These are phyloP conservation scores for Brachionus paranguensis DNA, from an alignment of 1,140 invertebrate genomes.

Conservation along the genomic window DNA sequence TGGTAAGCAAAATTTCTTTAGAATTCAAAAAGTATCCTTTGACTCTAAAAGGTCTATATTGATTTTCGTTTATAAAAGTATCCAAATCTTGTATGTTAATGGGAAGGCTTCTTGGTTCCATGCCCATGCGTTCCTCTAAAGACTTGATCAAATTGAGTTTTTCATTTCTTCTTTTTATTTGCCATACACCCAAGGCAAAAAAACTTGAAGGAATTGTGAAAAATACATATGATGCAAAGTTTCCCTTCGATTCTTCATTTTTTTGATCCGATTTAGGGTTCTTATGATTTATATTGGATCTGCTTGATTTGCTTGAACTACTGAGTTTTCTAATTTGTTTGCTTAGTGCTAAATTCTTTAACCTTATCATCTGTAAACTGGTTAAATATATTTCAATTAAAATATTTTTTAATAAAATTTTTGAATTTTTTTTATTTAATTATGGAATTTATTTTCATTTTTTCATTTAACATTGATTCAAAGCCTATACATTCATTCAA, in stretches of 20 bases:
- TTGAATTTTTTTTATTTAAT: neutral
- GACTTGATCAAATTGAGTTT: conserved; percentile 72
- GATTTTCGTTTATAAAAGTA: neutral
- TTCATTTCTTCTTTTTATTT: conserved; percentile 74
- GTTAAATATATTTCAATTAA: neutral
- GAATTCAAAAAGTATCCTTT: conserved; percentile 60
- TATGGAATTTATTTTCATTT: neutral
- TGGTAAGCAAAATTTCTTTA: conserved; percentile 64
- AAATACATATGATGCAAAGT: neutral
- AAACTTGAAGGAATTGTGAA: conserved; percentile 64
- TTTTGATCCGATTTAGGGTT: neutral
- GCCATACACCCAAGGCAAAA: conserved; percentile 82
- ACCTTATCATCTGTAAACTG: neutral
- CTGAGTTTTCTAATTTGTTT: neutral
- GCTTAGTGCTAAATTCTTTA: neutral
- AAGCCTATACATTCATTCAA: neutral
- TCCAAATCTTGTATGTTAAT: conserved; percentile 55
- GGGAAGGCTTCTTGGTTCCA: conserved; percentile 64
- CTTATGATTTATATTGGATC: neutral
- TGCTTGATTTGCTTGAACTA: neutral
- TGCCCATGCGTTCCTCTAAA: conserved; percentile 62
- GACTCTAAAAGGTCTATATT: conserved; percentile 53
- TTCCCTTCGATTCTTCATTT: neutral
- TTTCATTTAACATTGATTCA: neutral
- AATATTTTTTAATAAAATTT: neutral